Evolutionary conservation across 2,113 vertebrate genomes (phyloP), one percentile per base, ranked within the genome.

Genomic region (Melospiza georgiana): DNA sequence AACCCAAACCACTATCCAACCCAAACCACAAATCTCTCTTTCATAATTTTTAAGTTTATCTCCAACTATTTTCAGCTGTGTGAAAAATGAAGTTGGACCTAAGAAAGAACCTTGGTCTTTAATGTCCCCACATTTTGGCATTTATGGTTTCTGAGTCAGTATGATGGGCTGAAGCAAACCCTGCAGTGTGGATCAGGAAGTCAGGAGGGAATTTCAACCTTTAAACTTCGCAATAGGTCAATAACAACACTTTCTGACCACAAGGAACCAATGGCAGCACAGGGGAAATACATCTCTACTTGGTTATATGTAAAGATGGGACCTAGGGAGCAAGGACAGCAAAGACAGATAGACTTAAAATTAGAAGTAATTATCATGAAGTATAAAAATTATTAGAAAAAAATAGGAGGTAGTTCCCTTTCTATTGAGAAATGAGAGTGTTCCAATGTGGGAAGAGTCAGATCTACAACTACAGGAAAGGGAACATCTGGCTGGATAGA

Each of bases 341-440:
- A 71, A 43, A 66, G 33, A 54, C 16, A 69, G 12, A 28, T 43
- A 58, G 59, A 22, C 39, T 43, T 88, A 65, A 59, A 59, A 65
- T 3, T 33, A 5, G 24, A 92, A 79, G 41, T 23, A 43, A 78
- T 67, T 67, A 59, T 41, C 13, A 43, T 46, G 7, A 55, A 67
- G 37, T 39, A 15, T 67, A 49, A n/a, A 87, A 84, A 62, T 18
- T 0, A 10, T 17, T n/a, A 25, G 33, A 10, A 89, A 76, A 75
- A 57, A 81, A 10, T 1, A 39, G 15, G 15, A 48, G 12, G 15
- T 10, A 55, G 28, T 54, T 54, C 52, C 12, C 3, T 6, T 62
- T 62, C 44, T 65, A 14, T 43, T 52, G 37, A 21, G 33, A 83
- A 76, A 68, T 24, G 17, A 0, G 15, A 0, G 9, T 2, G 1